Evolutionary conservation across 2,797 vertebrate species (phyloP).

Genomic region (Semaprochilodus insignis): DNA sequence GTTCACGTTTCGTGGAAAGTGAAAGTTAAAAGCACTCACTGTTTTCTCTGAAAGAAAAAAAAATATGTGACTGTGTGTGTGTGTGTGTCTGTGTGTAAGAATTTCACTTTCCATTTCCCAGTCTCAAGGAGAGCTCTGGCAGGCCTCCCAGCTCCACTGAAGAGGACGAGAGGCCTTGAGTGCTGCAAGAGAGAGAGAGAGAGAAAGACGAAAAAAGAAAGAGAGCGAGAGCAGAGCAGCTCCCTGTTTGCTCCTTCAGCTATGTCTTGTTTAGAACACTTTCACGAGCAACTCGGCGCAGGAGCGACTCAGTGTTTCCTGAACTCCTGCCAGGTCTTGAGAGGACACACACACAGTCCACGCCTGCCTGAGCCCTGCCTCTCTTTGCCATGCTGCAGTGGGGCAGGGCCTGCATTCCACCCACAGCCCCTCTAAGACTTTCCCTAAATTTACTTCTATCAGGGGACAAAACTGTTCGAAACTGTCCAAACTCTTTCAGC

Average conservation of each 20-base stretch:
- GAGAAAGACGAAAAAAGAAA: conserved; percentile 12
- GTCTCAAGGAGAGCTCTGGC: conserved; percentile 45
- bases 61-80: conserved; percentile 21
- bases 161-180: conserved; percentile 18
- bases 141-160: conserved; percentile 27
- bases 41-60: conserved; percentile 46
- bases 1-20: conserved; percentile 25
- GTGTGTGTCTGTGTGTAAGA: conserved; percentile 17
- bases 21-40: conserved; percentile 49
- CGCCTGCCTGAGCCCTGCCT: not conserved
- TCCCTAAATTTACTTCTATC: not conserved
- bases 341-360: conserved; percentile 15
- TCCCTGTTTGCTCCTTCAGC: conserved; percentile 48
- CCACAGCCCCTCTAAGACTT: not conserved
- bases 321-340: conserved; percentile 56
- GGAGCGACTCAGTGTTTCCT: conserved; percentile 67
- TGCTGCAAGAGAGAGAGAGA: conserved; percentile 21
- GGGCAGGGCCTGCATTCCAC: not conserved
- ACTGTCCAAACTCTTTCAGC: not conserved
- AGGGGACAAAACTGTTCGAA: not conserved
- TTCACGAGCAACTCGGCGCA: conserved; percentile 47
- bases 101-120: conserved; percentile 63
- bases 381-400: not conserved
- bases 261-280: conserved; percentile 63
- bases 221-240: conserved; percentile 22